A percentile compares a stretch with the other conserved stretches of the same genome.
Conservation (phyloP, 2,113 vertebrate genomes). For the Fulmarus glacialis region DNA sequence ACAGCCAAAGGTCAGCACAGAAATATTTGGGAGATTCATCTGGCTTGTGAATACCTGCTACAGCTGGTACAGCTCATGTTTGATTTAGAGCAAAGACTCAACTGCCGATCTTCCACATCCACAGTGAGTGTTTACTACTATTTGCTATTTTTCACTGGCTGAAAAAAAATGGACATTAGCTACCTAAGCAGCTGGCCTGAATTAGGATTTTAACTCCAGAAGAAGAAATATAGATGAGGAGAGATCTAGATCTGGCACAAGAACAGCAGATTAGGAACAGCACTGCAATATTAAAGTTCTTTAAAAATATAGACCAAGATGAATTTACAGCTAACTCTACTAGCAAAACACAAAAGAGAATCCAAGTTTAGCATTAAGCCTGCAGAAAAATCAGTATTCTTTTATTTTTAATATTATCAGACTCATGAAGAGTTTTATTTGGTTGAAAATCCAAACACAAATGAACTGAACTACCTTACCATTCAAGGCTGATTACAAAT, state of each 20-base stretch:
- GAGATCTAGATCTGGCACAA: neutral
- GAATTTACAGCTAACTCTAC: neutral
- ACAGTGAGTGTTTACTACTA: neutral
- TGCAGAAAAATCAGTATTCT: neutral
- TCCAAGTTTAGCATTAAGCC: neutral
- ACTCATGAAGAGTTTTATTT: neutral
- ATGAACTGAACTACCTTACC: neutral
- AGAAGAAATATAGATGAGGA: neutral
- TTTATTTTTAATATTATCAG: neutral
- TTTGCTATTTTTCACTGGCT: neutral
- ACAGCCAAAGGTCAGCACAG: conserved; percentile 17
- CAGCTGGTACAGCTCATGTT: conserved; percentile 29
- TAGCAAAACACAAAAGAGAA: neutral
- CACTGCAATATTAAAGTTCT: neutral
- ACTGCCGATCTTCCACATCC: neutral
- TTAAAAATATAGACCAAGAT: neutral
- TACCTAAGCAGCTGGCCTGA: conserved; percentile 21
- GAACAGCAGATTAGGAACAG: neutral
- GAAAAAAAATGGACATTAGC: neutral
- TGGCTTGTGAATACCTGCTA: neutral
- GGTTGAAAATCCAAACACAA: neutral
- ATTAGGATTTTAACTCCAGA: neutral
- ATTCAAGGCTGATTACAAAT: neutral
- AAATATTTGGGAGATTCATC: conserved; percentile 22
- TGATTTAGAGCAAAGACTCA: conserved; percentile 8